phyloP scores from a whole-genome alignment of 2,797 vertebrate species.

The Alca torda region DNA sequence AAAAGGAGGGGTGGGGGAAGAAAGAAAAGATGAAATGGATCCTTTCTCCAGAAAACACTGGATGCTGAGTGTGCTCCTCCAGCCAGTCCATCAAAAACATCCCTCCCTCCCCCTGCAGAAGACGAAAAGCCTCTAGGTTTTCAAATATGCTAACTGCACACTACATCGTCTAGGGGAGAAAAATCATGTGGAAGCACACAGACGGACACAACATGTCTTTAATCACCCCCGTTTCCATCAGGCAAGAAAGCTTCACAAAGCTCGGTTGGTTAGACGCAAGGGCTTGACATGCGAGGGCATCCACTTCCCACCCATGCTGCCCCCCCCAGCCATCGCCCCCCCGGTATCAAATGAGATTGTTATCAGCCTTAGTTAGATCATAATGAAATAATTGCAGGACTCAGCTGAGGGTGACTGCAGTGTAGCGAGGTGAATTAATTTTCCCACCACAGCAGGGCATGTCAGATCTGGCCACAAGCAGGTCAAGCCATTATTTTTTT shows the following conservation, averaged over 20 bases:
- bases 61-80: constrained; percentile 27
- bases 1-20: accelerated
- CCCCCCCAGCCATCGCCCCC: constrained; percentile 33
- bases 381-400: constrained; percentile 69
- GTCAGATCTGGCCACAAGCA: constrained; percentile 30
- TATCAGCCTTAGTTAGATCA: constrained; percentile 64
- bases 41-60: constrained; percentile 57
- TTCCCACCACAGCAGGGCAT: constrained; percentile 27
- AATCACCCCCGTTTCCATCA: constrained; percentile 55
- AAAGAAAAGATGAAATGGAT: constrained; percentile 47
- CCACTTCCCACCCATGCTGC: background rate
- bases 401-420: constrained; percentile 42
- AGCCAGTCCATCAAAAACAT: constrained; percentile 28
- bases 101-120: background rate
- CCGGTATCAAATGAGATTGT: constrained; percentile 41
- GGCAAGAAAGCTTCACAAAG: constrained; percentile 14
- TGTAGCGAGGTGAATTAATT: constrained; percentile 40
- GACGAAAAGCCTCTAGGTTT: constrained; percentile 46
- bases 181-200: constrained; percentile 45
- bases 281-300: constrained; percentile 18
- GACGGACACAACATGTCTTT: constrained; percentile 60
- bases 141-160: constrained; percentile 59
- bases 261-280: background rate
- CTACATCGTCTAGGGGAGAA: constrained; percentile 8
- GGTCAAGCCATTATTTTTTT: constrained; percentile 31